phyloP scores from a whole-genome alignment of 2,797 vertebrate species.

The Spinus olivaceus region DNA sequence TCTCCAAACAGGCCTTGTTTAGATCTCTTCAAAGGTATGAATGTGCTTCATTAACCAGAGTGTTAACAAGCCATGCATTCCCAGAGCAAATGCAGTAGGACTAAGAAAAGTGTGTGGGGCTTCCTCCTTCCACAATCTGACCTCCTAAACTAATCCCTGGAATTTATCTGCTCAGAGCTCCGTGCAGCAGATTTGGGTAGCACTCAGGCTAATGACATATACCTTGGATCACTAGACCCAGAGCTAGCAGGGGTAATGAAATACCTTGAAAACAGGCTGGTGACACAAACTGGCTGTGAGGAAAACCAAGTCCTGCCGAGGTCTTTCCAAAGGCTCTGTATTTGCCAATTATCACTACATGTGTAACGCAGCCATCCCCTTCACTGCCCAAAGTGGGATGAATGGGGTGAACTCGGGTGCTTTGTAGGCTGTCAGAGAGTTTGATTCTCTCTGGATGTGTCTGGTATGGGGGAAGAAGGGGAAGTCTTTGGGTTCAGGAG shows the following conservation, averaged over 20 bases:
- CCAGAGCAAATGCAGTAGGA: background rate
- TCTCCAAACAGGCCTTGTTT: background rate
- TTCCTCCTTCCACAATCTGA: background rate
- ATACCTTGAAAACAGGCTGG: background rate
- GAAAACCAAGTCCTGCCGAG: background rate
- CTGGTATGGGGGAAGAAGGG: fast-evolving
- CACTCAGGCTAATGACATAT: background rate
- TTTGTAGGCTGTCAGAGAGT: background rate
- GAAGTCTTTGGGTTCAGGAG: background rate
- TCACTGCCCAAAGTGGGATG: background rate
- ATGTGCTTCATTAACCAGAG: background rate
- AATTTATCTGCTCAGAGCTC: background rate
- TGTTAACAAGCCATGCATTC: background rate
- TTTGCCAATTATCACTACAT: background rate
- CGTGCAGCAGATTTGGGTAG: background rate
- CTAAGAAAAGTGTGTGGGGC: background rate
- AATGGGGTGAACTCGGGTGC: background rate
- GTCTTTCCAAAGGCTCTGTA: background rate
- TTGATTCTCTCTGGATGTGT: background rate
- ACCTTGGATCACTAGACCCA: background rate
- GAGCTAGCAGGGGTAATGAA: background rate
- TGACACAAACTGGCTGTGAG: background rate
- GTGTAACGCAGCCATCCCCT: background rate
- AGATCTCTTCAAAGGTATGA: background rate
- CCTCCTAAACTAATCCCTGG: background rate